Base-by-base conservation (phyloP, 1,140 invertebrate species). In the Pseudomyrmex cubaensis region DNA sequence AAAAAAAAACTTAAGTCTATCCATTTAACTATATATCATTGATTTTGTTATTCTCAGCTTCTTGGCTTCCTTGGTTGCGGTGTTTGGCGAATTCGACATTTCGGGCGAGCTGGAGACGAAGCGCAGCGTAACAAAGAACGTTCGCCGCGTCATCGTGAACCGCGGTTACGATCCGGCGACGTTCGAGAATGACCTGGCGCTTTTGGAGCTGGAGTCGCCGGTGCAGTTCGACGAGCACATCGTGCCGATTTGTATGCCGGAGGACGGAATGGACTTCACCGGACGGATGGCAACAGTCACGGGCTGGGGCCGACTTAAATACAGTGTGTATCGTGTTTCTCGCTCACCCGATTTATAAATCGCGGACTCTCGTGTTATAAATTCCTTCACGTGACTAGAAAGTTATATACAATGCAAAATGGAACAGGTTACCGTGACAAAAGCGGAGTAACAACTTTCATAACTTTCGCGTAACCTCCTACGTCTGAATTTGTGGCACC, bases 221-320 rank as follows among this genome's bases (percentile, higher is more conserved):
- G 95, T 99, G n/a, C 95, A 96, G 82, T 98, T 97, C 90, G 97
- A 98, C 90, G 95, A 96, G 3, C 97, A 98, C 92, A 98, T 99
- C 82, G 97, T 99, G 12, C 98, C 98, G 1, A 98, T 99, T 91
- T 99, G 98, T 93, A 96, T 99, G 95, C 98, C 98, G 4, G 94
- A 96, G 1, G 97, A 98, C 78, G 94, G 95, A n/a, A 96, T 96
- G 8, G 97, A 98, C 91, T 98, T 97, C 91, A 97, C 97, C 0
- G 97, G 97, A 3, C 95, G 96, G 87, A 96, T 97, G 95, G 98
- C 97, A 0, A 97, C 97, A 0, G 97, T 98, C 3, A 98, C 97
- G 0, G 98, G 98, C 1, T 97, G 96, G 96, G 96, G 96, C 20
- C 93, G 96, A 74, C 94, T 96, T 10, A 96, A 95, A 90, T 96